Base-by-base conservation (phyloP, 2,888 invertebrate species). In the Apamea anceps region DNA sequence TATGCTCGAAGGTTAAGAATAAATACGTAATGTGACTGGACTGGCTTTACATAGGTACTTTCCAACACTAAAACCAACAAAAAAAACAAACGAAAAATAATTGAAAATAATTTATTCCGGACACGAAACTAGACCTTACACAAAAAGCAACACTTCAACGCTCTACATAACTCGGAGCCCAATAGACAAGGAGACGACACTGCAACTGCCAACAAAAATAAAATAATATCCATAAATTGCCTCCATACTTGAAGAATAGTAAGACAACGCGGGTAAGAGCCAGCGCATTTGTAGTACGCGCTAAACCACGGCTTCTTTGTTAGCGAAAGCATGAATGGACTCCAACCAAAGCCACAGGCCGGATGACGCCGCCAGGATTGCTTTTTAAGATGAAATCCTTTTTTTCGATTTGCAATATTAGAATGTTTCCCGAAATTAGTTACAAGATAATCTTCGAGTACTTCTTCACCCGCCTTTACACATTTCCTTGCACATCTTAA, bases 151-250 rank as follows among this genome's bases (percentile, higher is more conserved):
- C 89, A 91, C 85, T 88, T 88, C 48, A 91, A 71, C 12, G 88
- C 90, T 77, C 89, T 90, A 78, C 87, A 91, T 45, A 91, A 71
- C 82, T 90, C 89, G 78, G 87, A 82, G 57, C 86, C 81, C 21
- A 91, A 77, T 78, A 92, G 87, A 90, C 92, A 93, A 21, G 93
- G 93, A 85, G 92, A 90, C 90, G 91, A 92, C 54, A 92, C 89
- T 21, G 88, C 80, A 45, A 89, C 88, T 25, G 92, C 91, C 37
- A 92, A 77, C 62, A 93, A 78, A 85, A 92, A 93, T 54, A 92
- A 79, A 54, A 90, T n/a, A 51, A 91, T 73, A 85, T 93, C 90
- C 51, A 85, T 82, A 74, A 91, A 89, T 67, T 90, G 89, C 79
- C 80, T 89, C 89, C 89, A 91, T 18, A 88, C 78, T 71, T 82